Conservation (phyloP, 1,140 invertebrate species). For the Ostrea denselamellosa region DNA sequence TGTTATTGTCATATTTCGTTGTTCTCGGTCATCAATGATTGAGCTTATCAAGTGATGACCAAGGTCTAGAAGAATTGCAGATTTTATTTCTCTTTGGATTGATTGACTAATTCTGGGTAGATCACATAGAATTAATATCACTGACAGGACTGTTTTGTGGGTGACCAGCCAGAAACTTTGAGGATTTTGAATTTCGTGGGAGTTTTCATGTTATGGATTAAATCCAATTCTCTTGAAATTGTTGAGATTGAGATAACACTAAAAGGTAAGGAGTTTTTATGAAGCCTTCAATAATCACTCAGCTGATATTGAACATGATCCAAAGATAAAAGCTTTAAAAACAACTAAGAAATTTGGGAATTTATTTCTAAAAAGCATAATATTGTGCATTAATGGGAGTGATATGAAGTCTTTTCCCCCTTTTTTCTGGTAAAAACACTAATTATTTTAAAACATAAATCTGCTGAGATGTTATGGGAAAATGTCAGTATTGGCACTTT, state of each 20-base stretch:
- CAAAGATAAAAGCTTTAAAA: neutral
- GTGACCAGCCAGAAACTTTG: neutral
- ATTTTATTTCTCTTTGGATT: neutral
- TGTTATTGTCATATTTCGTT: slow-evolving; percentile 27
- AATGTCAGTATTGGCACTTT: neutral
- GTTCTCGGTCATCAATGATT: slow-evolving; percentile 27
- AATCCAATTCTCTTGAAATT: neutral
- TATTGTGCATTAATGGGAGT: no score
- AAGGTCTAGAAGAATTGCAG: neutral
- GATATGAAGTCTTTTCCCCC: no score
- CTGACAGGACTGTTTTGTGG: neutral
- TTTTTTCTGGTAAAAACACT: no score
- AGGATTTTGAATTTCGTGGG: slow-evolving; percentile 19
- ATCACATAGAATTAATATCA: neutral
- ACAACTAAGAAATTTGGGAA: neutral
- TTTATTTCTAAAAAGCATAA: neutral
- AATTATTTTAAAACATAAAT: no score
- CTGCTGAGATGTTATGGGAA: neutral
- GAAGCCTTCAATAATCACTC: neutral
- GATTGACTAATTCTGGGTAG: neutral
- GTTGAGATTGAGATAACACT: neutral
- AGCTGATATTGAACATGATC: neutral
- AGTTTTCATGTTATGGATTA: slow-evolving; percentile 21
- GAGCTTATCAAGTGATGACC: neutral
- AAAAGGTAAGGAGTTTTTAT: slow-evolving; percentile 1